Evolutionary conservation across 2,888 invertebrate species (phyloP).

Genomic region (Zeuzera pyrina): DNA sequence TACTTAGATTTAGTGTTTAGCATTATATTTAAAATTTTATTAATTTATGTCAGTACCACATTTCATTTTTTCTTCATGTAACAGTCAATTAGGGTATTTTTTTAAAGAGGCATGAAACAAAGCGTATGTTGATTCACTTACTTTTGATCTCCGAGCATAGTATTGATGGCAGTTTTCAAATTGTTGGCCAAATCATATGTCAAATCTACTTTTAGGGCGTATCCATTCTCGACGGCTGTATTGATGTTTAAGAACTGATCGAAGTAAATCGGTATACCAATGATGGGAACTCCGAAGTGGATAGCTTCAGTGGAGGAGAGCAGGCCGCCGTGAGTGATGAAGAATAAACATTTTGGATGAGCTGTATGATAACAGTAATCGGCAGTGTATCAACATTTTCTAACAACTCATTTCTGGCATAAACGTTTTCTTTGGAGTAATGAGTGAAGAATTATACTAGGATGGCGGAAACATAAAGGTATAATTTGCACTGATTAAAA

Average conservation of each 20-base stretch:
- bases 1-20: too few species aligned
- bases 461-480: too few species aligned
- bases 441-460: too few species aligned
- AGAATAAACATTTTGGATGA: slow-evolving; percentile 39
- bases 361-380: slow-evolving; percentile 26
- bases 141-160: slow-evolving; percentile 39
- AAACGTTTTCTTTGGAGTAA: too few species aligned
- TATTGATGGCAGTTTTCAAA: slow-evolving; percentile 27
- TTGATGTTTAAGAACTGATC: slow-evolving; percentile 47
- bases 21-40: background rate
- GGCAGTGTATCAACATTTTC: background rate
- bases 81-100: background rate
- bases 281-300: slow-evolving; percentile 47
- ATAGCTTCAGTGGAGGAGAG: slow-evolving; percentile 47
- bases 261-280: slow-evolving; percentile 42
- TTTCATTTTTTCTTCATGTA: background rate
- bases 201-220: slow-evolving; percentile 30
- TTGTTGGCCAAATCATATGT: slow-evolving; percentile 28
- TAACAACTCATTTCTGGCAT: too few species aligned
- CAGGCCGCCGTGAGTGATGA: slow-evolving; percentile 52
- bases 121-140: slow-evolving; percentile 17
- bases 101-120: background rate
- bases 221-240: slow-evolving; percentile 33
- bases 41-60: background rate
- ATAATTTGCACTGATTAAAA: too few species aligned